phyloP scores from a whole-genome alignment of 2,888 invertebrate genomes.

The Hirtodrosophila confusa region DNA sequence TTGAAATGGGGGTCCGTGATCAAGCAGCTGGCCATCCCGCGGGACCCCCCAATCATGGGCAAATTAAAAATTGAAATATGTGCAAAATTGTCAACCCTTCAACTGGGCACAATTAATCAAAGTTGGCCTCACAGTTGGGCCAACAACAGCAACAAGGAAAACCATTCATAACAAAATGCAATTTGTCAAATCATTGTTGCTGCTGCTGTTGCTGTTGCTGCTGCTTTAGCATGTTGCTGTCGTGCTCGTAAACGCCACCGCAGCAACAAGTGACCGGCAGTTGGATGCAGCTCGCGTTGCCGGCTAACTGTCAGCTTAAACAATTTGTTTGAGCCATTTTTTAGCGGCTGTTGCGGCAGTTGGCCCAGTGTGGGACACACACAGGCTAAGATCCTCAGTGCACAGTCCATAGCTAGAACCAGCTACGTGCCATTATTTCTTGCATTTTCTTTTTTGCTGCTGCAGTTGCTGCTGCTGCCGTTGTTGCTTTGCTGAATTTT shows the following conservation, averaged over 20 bases:
- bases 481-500: constrained; percentile 62
- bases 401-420: constrained; percentile 39
- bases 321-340: constrained; percentile 80
- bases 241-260: constrained; percentile 55
- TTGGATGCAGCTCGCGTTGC: constrained; percentile 46
- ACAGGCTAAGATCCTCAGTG: constrained; percentile 36
- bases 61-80: constrained; percentile 61
- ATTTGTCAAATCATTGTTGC: constrained; percentile 78
- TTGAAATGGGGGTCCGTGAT: too few species aligned
- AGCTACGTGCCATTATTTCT: constrained; percentile 56
- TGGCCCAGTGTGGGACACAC: constrained; percentile 50
- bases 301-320: constrained; percentile 77
- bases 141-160: constrained; percentile 37
- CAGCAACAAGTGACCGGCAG: constrained; percentile 65
- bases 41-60: constrained; percentile 36
- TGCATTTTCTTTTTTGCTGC: constrained; percentile 24
- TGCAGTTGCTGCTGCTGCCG: constrained; percentile 20
- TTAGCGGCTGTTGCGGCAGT: constrained; percentile 36
- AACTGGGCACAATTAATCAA: constrained; percentile 71
- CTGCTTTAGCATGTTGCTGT: constrained; percentile 38
- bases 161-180: constrained; percentile 73
- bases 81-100: constrained; percentile 67
- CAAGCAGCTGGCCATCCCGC: neutral
- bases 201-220: constrained; percentile 29
- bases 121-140: constrained; percentile 14